phyloP scores from a whole-genome alignment of 1,140 invertebrate species.

The Argopecten irradians region DNA sequence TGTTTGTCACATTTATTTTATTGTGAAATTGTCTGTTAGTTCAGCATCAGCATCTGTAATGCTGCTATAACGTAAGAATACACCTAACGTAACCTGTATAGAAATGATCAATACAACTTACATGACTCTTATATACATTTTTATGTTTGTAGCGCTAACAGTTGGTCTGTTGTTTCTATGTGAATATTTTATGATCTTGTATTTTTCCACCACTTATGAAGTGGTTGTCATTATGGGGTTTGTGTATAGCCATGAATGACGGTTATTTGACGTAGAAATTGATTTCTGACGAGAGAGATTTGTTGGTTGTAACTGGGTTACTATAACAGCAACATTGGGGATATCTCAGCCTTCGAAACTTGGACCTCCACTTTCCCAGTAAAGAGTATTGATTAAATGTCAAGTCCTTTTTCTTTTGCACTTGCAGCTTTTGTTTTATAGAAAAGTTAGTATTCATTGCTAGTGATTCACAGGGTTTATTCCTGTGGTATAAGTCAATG shows the following conservation, averaged over 20 bases:
- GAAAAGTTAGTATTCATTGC: constrained; percentile 2
- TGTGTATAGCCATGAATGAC: constrained; percentile 8
- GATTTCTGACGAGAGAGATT: constrained; percentile 16
- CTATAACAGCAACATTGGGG: neutral
- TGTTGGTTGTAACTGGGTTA: constrained; percentile 10
- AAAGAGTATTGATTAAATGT: constrained; percentile 16
- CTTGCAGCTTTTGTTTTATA: constrained; percentile 22
- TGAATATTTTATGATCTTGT: constrained; percentile 13
- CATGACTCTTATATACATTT: neutral
- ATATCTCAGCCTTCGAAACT: constrained; percentile 1
- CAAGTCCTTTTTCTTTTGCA: neutral
- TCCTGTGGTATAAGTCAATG: neutral
- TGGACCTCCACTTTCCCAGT: constrained; percentile 13
- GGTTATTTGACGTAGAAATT: constrained; percentile 22
- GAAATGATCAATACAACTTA: neutral
- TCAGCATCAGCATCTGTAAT: neutral
- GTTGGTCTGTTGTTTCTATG: neutral
- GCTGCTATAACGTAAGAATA: neutral
- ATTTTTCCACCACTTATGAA: constrained; percentile 1
- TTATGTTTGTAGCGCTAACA: neutral
- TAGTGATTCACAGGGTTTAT: neutral
- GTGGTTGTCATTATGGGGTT: neutral
- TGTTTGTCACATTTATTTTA: neutral
- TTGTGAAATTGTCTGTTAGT: neutral
- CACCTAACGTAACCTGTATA: too few relatives aligned